phyloP scores from a whole-genome alignment of 2,113 vertebrate species.

The human (Homo sapiens) region GRCh38 chr15:37632501-37633000 shows the following conservation, averaged over 20 bases:
- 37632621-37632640: slow-evolving; percentile 12
- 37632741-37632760: not conserved
- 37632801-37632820: slow-evolving; percentile 82
- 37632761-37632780: slow-evolving; percentile 21
- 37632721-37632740: slow-evolving; percentile 29
- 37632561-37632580: not conserved
- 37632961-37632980: slow-evolving; percentile 86
- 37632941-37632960: slow-evolving; percentile 86
- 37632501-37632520: not conserved
- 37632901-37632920: slow-evolving; percentile 84
- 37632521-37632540: not conserved
- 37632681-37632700: slow-evolving; percentile 23
- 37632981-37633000: slow-evolving; percentile 87
- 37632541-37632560: not conserved
- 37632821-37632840: slow-evolving; percentile 83
- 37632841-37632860: slow-evolving; percentile 86
- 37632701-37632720: slow-evolving; percentile 38
- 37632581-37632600: not conserved
- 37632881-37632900: slow-evolving; percentile 81
- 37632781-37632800: slow-evolving; percentile 72
- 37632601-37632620: not conserved
- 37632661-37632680: slow-evolving; percentile 30
- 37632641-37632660: slow-evolving; percentile 18
- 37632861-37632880: slow-evolving; percentile 86
- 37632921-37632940: slow-evolving; percentile 82